phyloP scores from a whole-genome alignment of 2,888 invertebrate species.

The Lepidocyrtinus sp. region DNA sequence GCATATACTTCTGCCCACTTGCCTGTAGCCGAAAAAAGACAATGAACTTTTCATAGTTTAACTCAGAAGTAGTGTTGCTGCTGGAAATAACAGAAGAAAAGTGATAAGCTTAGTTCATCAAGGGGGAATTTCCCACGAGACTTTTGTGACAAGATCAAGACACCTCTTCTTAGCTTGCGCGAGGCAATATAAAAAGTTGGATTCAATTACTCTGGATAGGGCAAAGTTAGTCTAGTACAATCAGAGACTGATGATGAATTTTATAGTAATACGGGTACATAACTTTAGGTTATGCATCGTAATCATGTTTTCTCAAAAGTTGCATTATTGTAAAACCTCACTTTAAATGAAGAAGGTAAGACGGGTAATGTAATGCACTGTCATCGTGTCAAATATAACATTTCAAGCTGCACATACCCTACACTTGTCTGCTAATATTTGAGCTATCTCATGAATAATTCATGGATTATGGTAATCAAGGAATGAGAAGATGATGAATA shows the following conservation, averaged over 20 bases:
- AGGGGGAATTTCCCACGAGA: conserved; percentile 15
- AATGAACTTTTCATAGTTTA: conserved; percentile 1
- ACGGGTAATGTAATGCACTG: conserved; percentile 6
- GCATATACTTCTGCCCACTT: too few species aligned
- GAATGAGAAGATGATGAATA: conserved; percentile 46
- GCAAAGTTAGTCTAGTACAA: not conserved
- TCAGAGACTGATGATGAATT: too few species aligned
- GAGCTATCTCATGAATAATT: conserved; percentile 47
- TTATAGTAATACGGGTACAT: too few species aligned
- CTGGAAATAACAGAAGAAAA: not conserved
- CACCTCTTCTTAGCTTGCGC: too few species aligned
- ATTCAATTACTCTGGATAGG: not conserved
- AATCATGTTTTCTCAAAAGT: not conserved
- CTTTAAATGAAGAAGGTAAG: too few species aligned
- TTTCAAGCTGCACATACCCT: conserved; percentile 5
- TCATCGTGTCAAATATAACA: conserved; percentile 11
- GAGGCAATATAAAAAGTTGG: not conserved
- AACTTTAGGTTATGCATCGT: not conserved
- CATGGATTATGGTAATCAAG: conserved; percentile 53
- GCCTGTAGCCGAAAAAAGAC: conserved; percentile 2
- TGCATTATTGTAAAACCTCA: too few species aligned
- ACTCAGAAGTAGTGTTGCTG: not conserved
- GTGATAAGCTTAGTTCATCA: conserved; percentile 15
- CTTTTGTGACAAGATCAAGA: conserved; percentile 15
- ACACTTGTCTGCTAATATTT: conserved; percentile 30